Evolutionary conservation across 2,888 invertebrate species (phyloP), one percentile per base, ranked within the genome.

Genomic region (Harpagoxenus sublaevis): DNA sequence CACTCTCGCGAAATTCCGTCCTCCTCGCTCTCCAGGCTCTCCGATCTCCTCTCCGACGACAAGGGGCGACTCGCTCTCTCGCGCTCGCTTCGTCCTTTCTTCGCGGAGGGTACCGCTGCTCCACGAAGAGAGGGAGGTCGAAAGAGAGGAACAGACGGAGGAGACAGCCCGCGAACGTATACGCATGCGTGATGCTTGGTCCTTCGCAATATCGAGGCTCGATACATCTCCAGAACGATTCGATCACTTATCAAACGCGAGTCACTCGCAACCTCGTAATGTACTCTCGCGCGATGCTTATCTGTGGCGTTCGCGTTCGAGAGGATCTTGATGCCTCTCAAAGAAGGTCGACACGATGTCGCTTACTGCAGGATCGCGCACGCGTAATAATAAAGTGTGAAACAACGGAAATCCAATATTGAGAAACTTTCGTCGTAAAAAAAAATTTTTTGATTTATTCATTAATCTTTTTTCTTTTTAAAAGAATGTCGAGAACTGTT

Each of bases 21-120:
- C 48, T 71, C 53, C 84, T 85, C 75, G 68, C 68, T 81, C 79
- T 51, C 81, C 81, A 66, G 31, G 81, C 81, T 81, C 81, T 81
- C 85, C 87, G 57, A 81, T 83, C 86, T 87, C 87, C 88, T 87
- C 87, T 89, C 81, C 83, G 68, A 70, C 83, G 79, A 79, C 79
- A 71, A 71, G 71, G 60, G 70, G 15, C 84, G 62, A 87, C 88
- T 84, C 88, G 86, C 87, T 84, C 89, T 83, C 88, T 89, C 89
- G 85, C 85, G 84, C 88, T 89, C 88, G 84, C 88, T 86, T 86
- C 90, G 89, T 91, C 92, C 91, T 92, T 92, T 89, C 89, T 84
- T 78, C 78, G 87, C 83, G 82, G 85, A 86, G 66, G 73, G 68
- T 65, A 70, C 39, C 55, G 12, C 45, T 73, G 71, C 45, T 53